These are phyloP conservation scores for Numenius arquata DNA, from an alignment of 2,113 vertebrate species.

Conservation along the genomic window DNA sequence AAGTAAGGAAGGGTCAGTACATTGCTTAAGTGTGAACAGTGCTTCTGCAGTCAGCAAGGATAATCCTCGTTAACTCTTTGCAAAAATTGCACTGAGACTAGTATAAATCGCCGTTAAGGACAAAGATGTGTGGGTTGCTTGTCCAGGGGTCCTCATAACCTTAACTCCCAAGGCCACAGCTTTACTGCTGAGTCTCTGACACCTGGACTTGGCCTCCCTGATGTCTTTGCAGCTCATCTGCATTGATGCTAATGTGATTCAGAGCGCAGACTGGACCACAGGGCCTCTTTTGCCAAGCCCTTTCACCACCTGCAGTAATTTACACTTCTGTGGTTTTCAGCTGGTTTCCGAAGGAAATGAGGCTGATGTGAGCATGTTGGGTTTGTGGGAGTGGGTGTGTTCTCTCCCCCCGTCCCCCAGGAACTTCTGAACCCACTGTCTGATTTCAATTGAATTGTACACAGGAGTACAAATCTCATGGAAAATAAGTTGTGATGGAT, in stretches of 20 bases:
- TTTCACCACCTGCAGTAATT: neutral
- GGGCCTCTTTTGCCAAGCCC: neutral
- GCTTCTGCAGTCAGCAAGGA: neutral
- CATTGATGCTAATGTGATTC: neutral
- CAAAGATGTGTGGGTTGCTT: neutral
- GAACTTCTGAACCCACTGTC: neutral
- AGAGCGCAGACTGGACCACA: neutral
- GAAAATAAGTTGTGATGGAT: neutral
- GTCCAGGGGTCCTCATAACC: neutral
- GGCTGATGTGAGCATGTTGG: neutral
- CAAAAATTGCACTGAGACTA: neutral
- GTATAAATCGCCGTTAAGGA: neutral
- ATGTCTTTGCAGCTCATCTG: neutral
- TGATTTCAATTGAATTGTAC: neutral
- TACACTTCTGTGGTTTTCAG: neutral
- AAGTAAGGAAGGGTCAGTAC: accelerated
- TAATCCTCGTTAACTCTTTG: neutral
- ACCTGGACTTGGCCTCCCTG: neutral
- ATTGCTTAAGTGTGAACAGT: neutral
- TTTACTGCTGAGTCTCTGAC: neutral
- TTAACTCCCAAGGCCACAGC: neutral
- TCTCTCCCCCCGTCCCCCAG: neutral
- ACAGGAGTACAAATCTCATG: neutral
- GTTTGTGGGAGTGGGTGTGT: neutral
- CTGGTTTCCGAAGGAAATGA: neutral